phyloP scores from a whole-genome alignment of 2,113 vertebrate genomes.

The Acrocephalus arundinaceus region DNA sequence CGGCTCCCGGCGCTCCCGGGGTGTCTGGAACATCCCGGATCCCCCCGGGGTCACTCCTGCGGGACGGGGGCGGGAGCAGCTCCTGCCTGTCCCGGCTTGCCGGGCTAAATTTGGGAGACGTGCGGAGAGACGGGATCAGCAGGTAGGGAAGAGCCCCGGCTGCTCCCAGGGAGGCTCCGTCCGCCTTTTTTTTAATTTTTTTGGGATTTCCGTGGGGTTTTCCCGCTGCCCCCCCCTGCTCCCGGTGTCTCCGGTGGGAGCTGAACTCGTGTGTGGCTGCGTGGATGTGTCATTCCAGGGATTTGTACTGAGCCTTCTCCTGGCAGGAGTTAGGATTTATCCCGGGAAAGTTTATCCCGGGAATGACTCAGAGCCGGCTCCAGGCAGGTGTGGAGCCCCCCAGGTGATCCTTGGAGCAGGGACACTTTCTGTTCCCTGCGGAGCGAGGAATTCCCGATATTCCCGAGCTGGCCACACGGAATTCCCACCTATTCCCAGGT shows the following conservation, averaged over 20 bases:
- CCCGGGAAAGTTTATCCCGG: not conserved
- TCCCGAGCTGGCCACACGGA: not conserved
- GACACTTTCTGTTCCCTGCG: not conserved
- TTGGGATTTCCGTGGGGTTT: no score
- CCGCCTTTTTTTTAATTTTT: no score
- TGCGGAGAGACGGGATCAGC: not conserved
- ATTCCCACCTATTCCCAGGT: not conserved
- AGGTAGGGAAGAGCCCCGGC: not conserved
- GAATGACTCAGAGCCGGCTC: not conserved
- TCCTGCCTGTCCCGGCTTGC: not conserved
- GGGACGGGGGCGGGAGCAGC: not conserved
- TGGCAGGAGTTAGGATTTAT: not conserved
- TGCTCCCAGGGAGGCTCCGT: not conserved
- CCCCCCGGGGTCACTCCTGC: not conserved
- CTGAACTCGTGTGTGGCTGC: not conserved
- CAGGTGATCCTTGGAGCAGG: rapidly evolving
- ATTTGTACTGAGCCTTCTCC: not conserved
- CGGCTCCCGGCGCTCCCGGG: not conserved
- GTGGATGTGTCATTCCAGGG: not conserved
- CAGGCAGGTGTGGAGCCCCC: not conserved
- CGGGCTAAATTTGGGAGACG: not conserved
- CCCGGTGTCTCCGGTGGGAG: rapidly evolving
- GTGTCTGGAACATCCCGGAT: not conserved
- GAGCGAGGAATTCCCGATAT: not conserved
- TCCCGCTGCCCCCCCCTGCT: not conserved